Conservation (phyloP, 1,140 invertebrate genomes). For the Lepidostoma basale region DNA sequence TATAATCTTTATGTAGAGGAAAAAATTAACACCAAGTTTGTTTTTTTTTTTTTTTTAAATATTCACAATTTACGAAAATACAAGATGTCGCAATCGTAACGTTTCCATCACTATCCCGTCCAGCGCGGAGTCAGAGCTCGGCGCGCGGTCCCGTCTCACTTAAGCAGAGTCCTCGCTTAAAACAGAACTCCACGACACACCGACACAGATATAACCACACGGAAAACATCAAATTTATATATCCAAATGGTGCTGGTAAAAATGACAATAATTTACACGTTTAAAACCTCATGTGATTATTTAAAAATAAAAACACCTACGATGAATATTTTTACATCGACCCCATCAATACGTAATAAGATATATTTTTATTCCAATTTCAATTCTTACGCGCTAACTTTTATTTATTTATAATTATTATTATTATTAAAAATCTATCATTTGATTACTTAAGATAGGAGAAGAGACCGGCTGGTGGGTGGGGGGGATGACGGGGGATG, state of each 20-base stretch:
- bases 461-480: conserved; percentile 19
- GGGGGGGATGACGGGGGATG: conserved; percentile 14
- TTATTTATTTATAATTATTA: neutral
- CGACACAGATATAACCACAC: conserved; percentile 16
- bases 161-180: neutral
- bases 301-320: conserved; percentile 13
- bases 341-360: conserved; percentile 1
- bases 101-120: no score
- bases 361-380: conserved; percentile 13
- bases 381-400: conserved; percentile 15
- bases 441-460: conserved; percentile 22
- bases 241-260: conserved; percentile 11
- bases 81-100: conserved; percentile 33
- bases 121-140: no score
- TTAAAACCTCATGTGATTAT: no score
- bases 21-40: conserved; percentile 43
- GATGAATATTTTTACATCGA: conserved; percentile 18
- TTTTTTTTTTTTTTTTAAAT: no score
- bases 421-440: conserved; percentile 8
- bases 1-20: conserved; percentile 39
- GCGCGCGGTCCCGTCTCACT: no score
- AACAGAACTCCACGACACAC: conserved; percentile 11
- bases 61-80: conserved; percentile 46
- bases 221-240: conserved; percentile 18
- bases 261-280: neutral